phyloP scores from a whole-genome alignment of 1,140 invertebrate genomes.

The Platyura marginata region DNA sequence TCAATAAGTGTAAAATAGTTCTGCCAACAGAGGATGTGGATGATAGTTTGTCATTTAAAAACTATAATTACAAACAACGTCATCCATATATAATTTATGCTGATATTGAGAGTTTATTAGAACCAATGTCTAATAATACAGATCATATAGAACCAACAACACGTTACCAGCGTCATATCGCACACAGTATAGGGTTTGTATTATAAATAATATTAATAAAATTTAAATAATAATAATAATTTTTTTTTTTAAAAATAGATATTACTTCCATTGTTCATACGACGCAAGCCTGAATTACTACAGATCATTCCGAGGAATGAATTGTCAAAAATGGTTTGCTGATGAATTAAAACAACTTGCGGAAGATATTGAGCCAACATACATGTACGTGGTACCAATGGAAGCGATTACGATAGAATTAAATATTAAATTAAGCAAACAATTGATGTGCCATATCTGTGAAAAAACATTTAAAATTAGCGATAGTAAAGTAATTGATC shows the following conservation, averaged over 20 bases:
- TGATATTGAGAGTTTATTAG: not conserved
- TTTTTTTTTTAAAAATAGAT: not conserved
- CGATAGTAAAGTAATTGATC: constrained; percentile 9
- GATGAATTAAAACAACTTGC: not conserved
- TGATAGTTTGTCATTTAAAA: not conserved
- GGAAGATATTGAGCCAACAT: not conserved
- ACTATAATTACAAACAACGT: not conserved
- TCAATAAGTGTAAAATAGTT: not conserved
- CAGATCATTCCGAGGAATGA: not conserved
- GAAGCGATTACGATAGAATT: not conserved
- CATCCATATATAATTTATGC: not conserved
- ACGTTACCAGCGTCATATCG: no score
- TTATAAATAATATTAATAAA: no score
- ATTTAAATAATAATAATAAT: no score
- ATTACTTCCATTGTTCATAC: not conserved
- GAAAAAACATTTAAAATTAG: not conserved
- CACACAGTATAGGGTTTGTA: no score
- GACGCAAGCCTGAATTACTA: not conserved
- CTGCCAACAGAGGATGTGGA: not conserved
- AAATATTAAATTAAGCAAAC: not conserved
- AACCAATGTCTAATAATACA: not conserved
- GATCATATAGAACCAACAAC: not conserved
- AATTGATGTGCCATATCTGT: not conserved
- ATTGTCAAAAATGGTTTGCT: not conserved
- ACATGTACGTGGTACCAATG: not conserved